Evolutionary conservation across 1,140 invertebrate species (phyloP).

Genomic region (Pseudomyrmex cubaensis): DNA sequence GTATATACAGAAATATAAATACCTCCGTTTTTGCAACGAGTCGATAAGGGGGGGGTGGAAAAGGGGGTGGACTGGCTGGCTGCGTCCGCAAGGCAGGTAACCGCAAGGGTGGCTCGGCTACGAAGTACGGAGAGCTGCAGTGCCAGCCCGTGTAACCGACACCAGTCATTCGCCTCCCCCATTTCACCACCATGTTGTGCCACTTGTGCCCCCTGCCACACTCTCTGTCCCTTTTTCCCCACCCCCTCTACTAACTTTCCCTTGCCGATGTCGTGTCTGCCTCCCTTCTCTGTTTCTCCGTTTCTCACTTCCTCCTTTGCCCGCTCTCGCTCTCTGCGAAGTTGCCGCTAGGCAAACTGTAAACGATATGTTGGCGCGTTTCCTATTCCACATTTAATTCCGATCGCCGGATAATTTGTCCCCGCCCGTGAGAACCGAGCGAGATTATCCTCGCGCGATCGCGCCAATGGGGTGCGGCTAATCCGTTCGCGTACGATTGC

Average conservation of each 20-base stretch:
- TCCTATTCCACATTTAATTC: conserved; percentile 61
- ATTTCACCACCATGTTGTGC: conserved; percentile 83
- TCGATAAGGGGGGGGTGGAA: conserved; percentile 8
- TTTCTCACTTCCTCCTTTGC: neutral
- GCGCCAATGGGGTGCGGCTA: conserved; percentile 40
- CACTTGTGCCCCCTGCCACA: conserved; percentile 78
- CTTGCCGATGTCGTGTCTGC: conserved; percentile 63
- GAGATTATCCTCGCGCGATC: conserved; percentile 45
- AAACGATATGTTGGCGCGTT: conserved; percentile 73
- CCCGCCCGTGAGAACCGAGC: conserved; percentile 48
- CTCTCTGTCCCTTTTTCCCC: conserved; percentile 58
- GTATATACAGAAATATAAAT: conserved; percentile 73
- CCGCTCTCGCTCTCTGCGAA: conserved; percentile 11
- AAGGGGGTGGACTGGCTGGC: neutral
- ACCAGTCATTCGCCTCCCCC: conserved; percentile 83
- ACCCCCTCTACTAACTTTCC: neutral
- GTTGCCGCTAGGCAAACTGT: conserved; percentile 37
- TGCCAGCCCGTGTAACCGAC: conserved; percentile 84
- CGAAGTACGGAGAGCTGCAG: conserved; percentile 73
- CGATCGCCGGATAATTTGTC: conserved; percentile 53
- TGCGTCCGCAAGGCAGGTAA: conserved; percentile 50
- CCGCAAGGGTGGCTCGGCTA: conserved; percentile 46
- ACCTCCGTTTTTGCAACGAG: conserved; percentile 57
- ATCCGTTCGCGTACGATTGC: conserved; percentile 33
- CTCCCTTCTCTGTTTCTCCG: neutral